Evolutionary conservation across 2,113 vertebrate genomes (phyloP).

Genomic region (Piprites chloris): DNA sequence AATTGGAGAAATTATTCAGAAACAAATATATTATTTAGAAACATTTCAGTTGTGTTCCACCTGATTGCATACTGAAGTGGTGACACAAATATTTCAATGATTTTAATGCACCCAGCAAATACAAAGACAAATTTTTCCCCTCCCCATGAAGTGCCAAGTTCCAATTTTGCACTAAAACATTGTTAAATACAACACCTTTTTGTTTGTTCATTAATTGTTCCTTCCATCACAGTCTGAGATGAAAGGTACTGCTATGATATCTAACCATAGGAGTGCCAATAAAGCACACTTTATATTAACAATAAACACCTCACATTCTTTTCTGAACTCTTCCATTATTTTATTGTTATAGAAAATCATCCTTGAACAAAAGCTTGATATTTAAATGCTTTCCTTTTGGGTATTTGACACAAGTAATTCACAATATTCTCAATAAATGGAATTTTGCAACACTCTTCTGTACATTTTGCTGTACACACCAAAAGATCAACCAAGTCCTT

Average conservation of each 20-base stretch:
- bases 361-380: neutral
- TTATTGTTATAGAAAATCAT: neutral
- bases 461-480: neutral
- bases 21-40: conserved; percentile 15
- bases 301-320: neutral
- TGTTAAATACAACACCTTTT: neutral
- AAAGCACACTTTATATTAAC: neutral
- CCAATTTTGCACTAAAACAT: neutral
- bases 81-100: neutral
- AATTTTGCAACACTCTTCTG: neutral
- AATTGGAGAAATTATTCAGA: conserved; percentile 5
- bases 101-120: neutral
- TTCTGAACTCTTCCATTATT: neutral
- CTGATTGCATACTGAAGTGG: neutral
- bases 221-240: neutral
- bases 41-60: neutral
- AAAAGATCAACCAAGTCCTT: neutral
- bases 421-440: neutral
- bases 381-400: neutral
- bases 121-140: neutral
- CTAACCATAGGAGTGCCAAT: neutral
- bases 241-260: neutral
- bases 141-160: neutral
- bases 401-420: neutral
- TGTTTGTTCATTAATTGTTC: neutral